phyloP scores from a whole-genome alignment of 1,140 invertebrate genomes.

The Ruditapes philippinarum region DNA sequence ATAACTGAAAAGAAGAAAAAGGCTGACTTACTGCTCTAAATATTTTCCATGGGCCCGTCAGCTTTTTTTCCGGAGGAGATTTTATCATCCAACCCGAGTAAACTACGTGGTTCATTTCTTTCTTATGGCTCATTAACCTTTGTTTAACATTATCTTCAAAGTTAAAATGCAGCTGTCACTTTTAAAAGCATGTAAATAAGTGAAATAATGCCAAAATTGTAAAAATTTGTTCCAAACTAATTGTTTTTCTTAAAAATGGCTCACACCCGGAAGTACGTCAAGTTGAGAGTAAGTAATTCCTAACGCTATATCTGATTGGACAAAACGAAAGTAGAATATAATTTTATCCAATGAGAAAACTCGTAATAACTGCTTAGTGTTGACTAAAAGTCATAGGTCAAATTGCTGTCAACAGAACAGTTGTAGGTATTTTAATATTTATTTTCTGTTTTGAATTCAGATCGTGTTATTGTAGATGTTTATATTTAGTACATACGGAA shows the following conservation, averaged over 20 bases:
- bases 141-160: background rate
- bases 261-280: slow-evolving; percentile 67
- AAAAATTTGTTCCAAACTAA: background rate
- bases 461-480: no score
- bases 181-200: background rate
- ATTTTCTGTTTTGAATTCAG: no score
- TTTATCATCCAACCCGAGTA: slow-evolving; percentile 84
- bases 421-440: no score
- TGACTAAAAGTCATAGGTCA: slow-evolving; percentile 1
- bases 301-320: slow-evolving; percentile 31
- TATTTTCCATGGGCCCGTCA: slow-evolving; percentile 82
- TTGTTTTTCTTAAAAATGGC: slow-evolving; percentile 46
- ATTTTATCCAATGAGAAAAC: slow-evolving; percentile 3
- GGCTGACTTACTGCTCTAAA: slow-evolving; percentile 83
- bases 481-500: no score
- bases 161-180: background rate
- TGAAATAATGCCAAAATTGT: background rate
- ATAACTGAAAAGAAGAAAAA: no score
- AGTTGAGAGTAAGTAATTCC: slow-evolving; percentile 1
- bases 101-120: slow-evolving; percentile 73
- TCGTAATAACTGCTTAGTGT: background rate
- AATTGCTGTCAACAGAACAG: no score
- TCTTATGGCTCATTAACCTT: slow-evolving; percentile 19
- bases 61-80: slow-evolving; percentile 83
- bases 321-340: background rate